phyloP scores from a whole-genome alignment of 2,113 vertebrate genomes.

The Cromileptes altivelis region DNA sequence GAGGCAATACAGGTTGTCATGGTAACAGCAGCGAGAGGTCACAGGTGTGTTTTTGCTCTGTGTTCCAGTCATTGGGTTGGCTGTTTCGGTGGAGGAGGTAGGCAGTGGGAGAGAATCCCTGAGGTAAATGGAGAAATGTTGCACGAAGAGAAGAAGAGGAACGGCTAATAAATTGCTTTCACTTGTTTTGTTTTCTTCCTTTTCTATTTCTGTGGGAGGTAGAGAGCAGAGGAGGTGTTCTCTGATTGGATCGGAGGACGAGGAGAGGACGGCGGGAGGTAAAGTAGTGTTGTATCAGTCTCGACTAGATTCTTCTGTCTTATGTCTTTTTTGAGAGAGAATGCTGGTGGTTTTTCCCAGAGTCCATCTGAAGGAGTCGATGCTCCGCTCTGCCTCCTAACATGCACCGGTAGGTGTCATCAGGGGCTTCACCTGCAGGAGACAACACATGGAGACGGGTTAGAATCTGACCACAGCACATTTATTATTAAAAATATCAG shows the following conservation, averaged over 20 bases:
- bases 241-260: slow-evolving; percentile 20
- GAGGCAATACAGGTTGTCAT: slow-evolving; percentile 71
- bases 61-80: slow-evolving; percentile 56
- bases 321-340: slow-evolving; percentile 29
- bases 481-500: too few species aligned
- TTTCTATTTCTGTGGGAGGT: slow-evolving; percentile 61
- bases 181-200: slow-evolving; percentile 15
- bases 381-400: slow-evolving; percentile 11
- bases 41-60: slow-evolving; percentile 36
- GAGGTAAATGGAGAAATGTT: slow-evolving; percentile 72
- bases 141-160: slow-evolving; percentile 31
- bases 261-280: slow-evolving; percentile 40
- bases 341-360: slow-evolving; percentile 58
- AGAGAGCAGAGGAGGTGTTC: slow-evolving; percentile 46
- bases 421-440: slow-evolving; percentile 48
- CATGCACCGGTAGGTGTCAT: slow-evolving; percentile 14
- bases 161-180: slow-evolving; percentile 20
- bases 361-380: slow-evolving; percentile 28
- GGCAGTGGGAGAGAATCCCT: slow-evolving; percentile 68
- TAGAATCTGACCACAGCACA: slow-evolving; percentile 7
- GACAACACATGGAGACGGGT: slow-evolving; percentile 15
- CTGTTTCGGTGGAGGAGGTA: slow-evolving; percentile 70
- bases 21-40: slow-evolving; percentile 64
- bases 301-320: slow-evolving; percentile 14
- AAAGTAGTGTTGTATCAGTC: slow-evolving; percentile 38